Conservation (phyloP, 2,888 invertebrate species). For the Escarpia spicata region DNA sequence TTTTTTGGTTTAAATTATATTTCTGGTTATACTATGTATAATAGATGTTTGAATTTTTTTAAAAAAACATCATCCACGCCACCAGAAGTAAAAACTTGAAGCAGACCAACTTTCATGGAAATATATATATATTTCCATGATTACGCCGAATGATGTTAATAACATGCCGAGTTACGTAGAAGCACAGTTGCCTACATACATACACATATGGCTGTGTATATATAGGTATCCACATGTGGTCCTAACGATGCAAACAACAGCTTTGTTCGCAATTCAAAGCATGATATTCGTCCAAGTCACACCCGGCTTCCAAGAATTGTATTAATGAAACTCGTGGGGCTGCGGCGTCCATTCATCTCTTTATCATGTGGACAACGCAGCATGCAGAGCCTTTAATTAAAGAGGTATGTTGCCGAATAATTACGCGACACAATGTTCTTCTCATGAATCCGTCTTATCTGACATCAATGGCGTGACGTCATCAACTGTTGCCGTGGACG, state of each 20-base stretch:
- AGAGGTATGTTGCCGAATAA: not conserved
- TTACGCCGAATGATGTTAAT: not conserved
- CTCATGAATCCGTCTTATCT: not conserved
- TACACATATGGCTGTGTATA: not conserved
- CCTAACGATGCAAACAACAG: too few species aligned
- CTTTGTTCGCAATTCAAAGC: not conserved
- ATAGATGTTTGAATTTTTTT: too few species aligned
- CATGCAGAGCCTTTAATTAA: not conserved
- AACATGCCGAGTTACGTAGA: not conserved
- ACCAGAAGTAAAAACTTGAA: too few species aligned
- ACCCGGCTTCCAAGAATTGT: not conserved
- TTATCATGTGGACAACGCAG: not conserved
- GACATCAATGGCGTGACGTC: conserved; percentile 16
- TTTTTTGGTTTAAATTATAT: too few species aligned
- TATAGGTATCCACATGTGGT: too few species aligned
- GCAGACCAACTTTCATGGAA: too few species aligned
- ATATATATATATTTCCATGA: not conserved
- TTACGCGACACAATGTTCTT: not conserved
- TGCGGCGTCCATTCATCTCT: not conserved
- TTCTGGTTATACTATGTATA: too few species aligned
- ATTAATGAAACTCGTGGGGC: conserved; percentile 4
- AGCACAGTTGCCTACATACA: not conserved
- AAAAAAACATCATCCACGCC: too few species aligned
- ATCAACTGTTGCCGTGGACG: not conserved
- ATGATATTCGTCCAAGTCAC: not conserved